Percentiles rank a stretch among this genome's conserved stretches.
Evolutionary conservation across 2,888 invertebrate species (phyloP).

Genomic region (Orthosia gracilis): DNA sequence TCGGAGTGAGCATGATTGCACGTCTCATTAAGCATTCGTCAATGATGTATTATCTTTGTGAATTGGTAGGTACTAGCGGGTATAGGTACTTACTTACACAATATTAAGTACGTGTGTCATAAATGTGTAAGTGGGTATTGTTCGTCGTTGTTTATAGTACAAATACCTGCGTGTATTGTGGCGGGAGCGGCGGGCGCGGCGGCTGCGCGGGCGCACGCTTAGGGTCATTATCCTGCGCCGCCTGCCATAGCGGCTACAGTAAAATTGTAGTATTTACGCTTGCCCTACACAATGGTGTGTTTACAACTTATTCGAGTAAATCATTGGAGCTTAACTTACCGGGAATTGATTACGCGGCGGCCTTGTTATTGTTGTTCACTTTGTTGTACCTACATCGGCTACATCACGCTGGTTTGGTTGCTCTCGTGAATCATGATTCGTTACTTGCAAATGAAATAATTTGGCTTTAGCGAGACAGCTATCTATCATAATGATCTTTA

Average conservation of each 20-base stretch:
- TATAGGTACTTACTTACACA: constrained; percentile 57
- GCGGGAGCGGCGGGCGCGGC: constrained; percentile 62
- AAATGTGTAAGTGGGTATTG: constrained; percentile 67
- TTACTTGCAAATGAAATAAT: background rate
- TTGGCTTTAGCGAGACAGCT: background rate
- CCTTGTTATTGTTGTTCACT: constrained; percentile 60
- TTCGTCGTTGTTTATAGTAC: constrained; percentile 65
- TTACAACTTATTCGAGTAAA: constrained; percentile 69
- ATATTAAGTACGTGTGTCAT: constrained; percentile 70
- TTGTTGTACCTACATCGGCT: constrained; percentile 40
- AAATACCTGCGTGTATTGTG: constrained; percentile 72
- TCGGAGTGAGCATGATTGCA: constrained; percentile 34
- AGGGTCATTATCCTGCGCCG: constrained; percentile 72
- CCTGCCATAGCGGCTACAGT: constrained; percentile 65
- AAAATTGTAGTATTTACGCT: constrained; percentile 69
- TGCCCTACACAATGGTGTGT: constrained; percentile 65
- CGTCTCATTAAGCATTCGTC: constrained; percentile 49
- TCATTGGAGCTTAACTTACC: constrained; percentile 67
- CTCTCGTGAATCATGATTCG: constrained; percentile 26
- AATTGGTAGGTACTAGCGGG: constrained; percentile 45
- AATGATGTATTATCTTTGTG: constrained; percentile 52
- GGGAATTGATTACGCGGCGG: constrained; percentile 63
- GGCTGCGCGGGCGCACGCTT: constrained; percentile 66
- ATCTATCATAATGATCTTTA: background rate
- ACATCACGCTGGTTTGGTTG: constrained; percentile 27